Conservation (phyloP, 1,140 invertebrate genomes). For the Penaeus japonicus region DNA sequence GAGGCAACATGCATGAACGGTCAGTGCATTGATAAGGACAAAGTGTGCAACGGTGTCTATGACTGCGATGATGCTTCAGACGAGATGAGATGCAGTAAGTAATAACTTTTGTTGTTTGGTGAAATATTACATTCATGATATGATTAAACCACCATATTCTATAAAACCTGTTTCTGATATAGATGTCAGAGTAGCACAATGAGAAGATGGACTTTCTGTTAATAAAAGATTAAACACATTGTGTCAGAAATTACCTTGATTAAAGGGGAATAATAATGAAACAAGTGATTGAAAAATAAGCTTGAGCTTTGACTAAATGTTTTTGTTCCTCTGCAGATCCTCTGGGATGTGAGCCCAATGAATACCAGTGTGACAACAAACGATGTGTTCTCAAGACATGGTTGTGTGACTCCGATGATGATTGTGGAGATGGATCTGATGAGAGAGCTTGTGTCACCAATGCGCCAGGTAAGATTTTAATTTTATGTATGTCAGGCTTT, state of each 20-base stretch:
- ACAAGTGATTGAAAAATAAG: no score
- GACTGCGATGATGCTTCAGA: constrained; percentile 90
- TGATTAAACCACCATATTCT: no score
- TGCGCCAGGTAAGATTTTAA: background rate
- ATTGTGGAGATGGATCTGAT: constrained; percentile 91
- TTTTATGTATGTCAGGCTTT: background rate
- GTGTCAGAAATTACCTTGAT: background rate
- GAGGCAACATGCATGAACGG: constrained; percentile 92
- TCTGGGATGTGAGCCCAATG: constrained; percentile 88
- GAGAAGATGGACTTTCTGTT: background rate
- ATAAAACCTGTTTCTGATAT: no score
- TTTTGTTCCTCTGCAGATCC: constrained; percentile 58
- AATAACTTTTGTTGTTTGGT: no score
- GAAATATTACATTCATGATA: no score
- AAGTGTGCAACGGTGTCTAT: constrained; percentile 81
- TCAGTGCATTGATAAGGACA: constrained; percentile 83
- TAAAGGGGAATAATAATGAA: background rate
- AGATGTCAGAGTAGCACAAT: no score
- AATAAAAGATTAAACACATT: background rate
- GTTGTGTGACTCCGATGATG: constrained; percentile 90
- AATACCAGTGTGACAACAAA: constrained; percentile 87
- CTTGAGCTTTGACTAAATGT: no score
- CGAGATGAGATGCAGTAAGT: constrained; percentile 85
- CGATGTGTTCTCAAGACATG: constrained; percentile 92
- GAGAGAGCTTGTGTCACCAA: constrained; percentile 72